Evolutionary conservation across 2,888 invertebrate genomes (phyloP), one percentile per base, ranked within the genome.

Genomic region (Cantharis flavilabris): DNA sequence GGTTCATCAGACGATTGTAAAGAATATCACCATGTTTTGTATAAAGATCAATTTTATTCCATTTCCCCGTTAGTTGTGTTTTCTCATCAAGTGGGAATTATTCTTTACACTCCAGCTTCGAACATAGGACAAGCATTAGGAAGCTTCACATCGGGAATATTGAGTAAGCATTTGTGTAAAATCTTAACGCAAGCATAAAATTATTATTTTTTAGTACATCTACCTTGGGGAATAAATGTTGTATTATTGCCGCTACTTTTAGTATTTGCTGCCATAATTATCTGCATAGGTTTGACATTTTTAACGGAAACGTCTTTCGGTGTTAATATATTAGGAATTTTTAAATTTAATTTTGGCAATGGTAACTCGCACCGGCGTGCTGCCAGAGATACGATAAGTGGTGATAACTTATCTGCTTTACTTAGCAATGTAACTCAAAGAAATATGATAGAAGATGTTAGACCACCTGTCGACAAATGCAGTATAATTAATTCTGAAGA

Each of bases 401-500:
- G 79, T 3, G 33, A 26, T 14, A 79, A 77, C 70, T 33, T 80
- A 62, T 70, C 23, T 14, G 28, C 65, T 10, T 28, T 80, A 20
- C 10, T 80, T 9, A 67, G 72, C 18, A 49, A 49, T 49, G 69
- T 76, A 7, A 70, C 62, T 13, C 80, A 80, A n/a, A 72, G 80
- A 71, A 71, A 49, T 65, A 75, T 78, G 74, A 64, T 80, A 65
- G 80, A 80, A 76, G 76, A 80, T 7, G 80, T 80, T 73, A 74
- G 63, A 69, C 69, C 33, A 72, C 9, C 16, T 63, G 9, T 30
- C 20, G 14, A n/a, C n/a, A n/a, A 14, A 26, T 10, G 20, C 23
- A 73, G 9, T 23, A 5, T 9, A 67, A 67, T 9, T 67, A 67
- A 67, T 23, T 20, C 23, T 26, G n/a, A 67, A 23, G 65, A 18